Evolutionary conservation across 1,140 invertebrate genomes (phyloP), one percentile per base, ranked within the genome.

Genomic region (Pogonomyrmex californicus): DNA sequence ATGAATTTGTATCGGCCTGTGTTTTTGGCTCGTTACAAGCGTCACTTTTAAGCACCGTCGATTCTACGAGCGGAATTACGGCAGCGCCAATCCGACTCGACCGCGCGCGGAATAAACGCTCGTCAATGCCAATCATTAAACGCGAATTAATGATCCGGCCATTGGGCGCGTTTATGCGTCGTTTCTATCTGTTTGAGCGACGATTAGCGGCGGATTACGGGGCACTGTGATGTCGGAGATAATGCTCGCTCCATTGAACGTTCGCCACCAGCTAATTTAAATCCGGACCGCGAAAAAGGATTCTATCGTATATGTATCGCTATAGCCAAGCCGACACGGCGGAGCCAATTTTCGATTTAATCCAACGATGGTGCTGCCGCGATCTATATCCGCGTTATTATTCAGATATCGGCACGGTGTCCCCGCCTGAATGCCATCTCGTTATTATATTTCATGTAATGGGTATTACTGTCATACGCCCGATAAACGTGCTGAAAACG

Each of bases 171-270:
- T 81, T 88, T 86, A 63, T 60, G 49, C 68, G 78, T 75, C 85
- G 51, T 78, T 23, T 86, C 75, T 88, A 76, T 87, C 78, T 81
- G 82, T 86, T 68, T 65, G 77, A 54, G 58, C 68, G 87, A 88
- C 88, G 90, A 92, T 92, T 92, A 92, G 86, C 76, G 63, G 68
- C 76, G 86, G 87, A 89, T 92, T 91, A 91, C 78, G 78, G 51
- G 49, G 58, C 68, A 73, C 85, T 76, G 63, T 75, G 56, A 85
- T 86, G 89, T 82, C 73, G 87, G 47, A 60, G 44, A 85, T 91
- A 91, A 91, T 88, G 81, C 81, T 38, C 30, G 77, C 54, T 41
- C 66, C 63, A 87, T 91, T 86, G 71, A 90, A 89, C 75, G 9
- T 62, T 3, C 49, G 47, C 62, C 73, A 85, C 17, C 85, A 70